A percentile compares a stretch with the other conserved stretches of the same genome.
These are phyloP conservation scores for Ardeotis arabs DNA, from an alignment of 2,113 vertebrate genomes.

Conservation along the genomic window DNA sequence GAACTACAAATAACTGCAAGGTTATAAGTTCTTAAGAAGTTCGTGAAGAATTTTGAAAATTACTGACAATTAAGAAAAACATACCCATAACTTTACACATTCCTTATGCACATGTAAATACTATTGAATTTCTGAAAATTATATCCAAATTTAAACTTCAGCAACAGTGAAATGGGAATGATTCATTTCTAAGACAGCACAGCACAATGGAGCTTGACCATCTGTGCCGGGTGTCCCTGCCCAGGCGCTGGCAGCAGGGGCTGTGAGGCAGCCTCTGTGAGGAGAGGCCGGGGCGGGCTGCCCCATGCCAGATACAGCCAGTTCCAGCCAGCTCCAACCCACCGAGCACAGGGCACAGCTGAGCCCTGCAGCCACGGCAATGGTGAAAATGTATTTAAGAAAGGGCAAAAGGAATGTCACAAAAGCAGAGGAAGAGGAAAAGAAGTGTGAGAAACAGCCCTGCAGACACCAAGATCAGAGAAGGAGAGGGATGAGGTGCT, in stretches of 20 bases:
- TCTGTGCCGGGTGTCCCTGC: neutral
- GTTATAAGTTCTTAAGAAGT: neutral
- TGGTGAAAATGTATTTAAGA: neutral
- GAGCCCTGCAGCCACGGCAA: neutral
- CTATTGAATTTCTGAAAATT: neutral
- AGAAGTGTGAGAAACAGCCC: fast-evolving
- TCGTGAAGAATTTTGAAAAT: neutral
- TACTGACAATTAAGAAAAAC: neutral
- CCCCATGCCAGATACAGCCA: no score
- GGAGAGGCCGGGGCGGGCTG: no score
- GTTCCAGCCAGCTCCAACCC: no score
- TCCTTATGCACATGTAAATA: neutral
- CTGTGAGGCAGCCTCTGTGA: fast-evolving
- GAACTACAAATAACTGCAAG: neutral
- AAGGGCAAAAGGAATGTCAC: neutral
- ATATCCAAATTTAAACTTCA: neutral
- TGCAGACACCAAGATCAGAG: neutral
- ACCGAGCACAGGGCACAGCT: neutral
- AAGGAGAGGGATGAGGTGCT: neutral
- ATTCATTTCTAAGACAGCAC: neutral
- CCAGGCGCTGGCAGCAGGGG: no score
- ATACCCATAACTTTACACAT: neutral
- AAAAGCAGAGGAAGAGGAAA: neutral
- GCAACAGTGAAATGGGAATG: neutral
- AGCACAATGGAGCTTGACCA: neutral